These are phyloP conservation scores for Pipra filicauda DNA, from an alignment of 2,113 vertebrate genomes.

Conservation along the genomic window DNA sequence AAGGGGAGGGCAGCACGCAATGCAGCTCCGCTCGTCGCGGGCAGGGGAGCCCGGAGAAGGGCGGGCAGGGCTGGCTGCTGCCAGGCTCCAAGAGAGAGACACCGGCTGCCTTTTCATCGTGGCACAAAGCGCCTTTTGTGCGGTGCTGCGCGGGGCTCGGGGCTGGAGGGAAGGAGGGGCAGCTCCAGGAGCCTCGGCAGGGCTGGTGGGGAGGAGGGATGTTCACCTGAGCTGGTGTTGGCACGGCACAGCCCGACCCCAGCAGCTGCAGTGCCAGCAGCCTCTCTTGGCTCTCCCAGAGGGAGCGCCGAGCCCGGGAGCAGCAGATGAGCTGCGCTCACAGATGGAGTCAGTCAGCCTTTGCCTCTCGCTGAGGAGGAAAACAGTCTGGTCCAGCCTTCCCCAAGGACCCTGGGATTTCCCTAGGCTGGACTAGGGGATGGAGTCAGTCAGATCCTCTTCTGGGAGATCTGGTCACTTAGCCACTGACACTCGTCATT, in stretches of 20 bases:
- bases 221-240: background rate
- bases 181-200: background rate
- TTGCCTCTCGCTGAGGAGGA: background rate
- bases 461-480: background rate
- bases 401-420: background rate
- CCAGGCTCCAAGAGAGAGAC: background rate
- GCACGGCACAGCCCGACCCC: background rate
- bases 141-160: accelerated
- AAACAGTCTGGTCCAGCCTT: background rate
- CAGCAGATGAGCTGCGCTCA: background rate
- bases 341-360: background rate
- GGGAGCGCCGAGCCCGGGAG: background rate
- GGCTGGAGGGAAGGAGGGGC: background rate
- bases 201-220: background rate
- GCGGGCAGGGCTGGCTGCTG: background rate
- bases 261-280: background rate
- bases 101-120: background rate
- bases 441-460: background rate
- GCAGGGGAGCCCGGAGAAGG: background rate
- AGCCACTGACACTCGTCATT: too few species aligned
- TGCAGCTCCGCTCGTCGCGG: background rate
- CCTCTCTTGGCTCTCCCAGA: background rate
- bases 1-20: background rate
- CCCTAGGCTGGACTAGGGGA: background rate
- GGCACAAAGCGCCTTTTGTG: slow-evolving; percentile 12